Evolutionary conservation across 53 echinoderm and acorn worm species (phyloP).

Genomic region (Actinopyga echinites): DNA sequence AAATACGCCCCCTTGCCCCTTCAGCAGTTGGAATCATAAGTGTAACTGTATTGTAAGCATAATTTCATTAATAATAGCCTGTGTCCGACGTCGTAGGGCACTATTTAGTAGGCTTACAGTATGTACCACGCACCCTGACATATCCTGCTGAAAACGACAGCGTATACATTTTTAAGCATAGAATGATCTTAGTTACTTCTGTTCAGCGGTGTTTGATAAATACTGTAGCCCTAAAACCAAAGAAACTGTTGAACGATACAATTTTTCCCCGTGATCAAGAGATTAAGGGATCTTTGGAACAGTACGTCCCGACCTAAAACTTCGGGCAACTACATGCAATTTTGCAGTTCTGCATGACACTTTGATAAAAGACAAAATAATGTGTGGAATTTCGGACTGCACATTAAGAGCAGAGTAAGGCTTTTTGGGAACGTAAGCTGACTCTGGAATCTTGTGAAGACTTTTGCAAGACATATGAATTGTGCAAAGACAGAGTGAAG

Average conservation of each 20-base stretch:
- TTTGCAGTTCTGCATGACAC: background rate
- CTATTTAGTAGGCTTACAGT: too few species aligned
- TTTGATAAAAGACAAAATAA: background rate
- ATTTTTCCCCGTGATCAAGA: background rate
- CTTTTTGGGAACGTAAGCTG: background rate
- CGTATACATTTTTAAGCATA: too few species aligned
- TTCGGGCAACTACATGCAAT: background rate
- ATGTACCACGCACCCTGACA: too few species aligned
- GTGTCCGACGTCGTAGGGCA: too few species aligned
- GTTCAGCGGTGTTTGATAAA: slow-evolving; percentile 26
- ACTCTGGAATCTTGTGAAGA: background rate
- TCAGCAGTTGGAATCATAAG: too few species aligned
- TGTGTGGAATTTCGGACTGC: background rate
- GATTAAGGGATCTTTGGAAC: too few species aligned
- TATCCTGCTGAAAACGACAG: too few species aligned
- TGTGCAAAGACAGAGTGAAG: background rate
- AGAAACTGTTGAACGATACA: slow-evolving; percentile 55
- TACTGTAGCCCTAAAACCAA: slow-evolving; percentile 46
- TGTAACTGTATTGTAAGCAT: too few species aligned
- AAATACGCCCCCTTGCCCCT: too few species aligned
- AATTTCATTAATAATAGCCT: too few species aligned
- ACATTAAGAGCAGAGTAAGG: background rate
- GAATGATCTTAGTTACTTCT: slow-evolving; percentile 2
- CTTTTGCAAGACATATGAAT: background rate
- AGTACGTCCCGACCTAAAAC: background rate